Conservation (phyloP, 2,888 invertebrate species). For the Imbricaverruca yamaguchii region DNA sequence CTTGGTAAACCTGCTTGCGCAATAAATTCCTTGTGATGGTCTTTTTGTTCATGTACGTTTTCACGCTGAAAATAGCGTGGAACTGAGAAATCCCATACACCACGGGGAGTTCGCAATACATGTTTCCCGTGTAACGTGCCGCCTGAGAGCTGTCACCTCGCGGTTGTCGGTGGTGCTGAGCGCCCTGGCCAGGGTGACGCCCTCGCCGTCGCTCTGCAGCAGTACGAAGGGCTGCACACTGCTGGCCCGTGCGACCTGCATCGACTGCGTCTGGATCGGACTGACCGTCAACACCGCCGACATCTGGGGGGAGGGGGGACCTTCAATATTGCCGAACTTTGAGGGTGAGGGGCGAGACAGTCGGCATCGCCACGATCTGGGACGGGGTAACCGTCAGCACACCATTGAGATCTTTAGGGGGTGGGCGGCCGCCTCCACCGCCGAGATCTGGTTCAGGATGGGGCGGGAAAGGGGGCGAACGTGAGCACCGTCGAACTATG, state of each 20-base stretch:
- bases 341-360: background rate
- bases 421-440: background rate
- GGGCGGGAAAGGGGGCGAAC: no score
- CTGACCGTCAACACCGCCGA: background rate
- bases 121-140: no score
- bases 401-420: background rate
- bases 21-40: no score
- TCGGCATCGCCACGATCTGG: background rate
- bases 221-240: background rate
- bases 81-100: no score
- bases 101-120: no score
- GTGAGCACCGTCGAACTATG: no score
- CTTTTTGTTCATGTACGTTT: no score
- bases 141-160: background rate
- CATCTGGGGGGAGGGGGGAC: background rate
- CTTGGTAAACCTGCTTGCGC: no score
- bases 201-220: background rate
- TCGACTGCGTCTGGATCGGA: slow-evolving; percentile 6
- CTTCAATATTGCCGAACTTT: background rate
- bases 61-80: no score
- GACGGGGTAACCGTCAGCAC: background rate
- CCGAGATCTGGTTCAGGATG: background rate
- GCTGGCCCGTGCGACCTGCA: background rate
- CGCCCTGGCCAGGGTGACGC: background rate
- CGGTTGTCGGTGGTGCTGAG: background rate